Conservation (phyloP, 2,888 invertebrate species). For the Synanthedon tipuliformis region DNA sequence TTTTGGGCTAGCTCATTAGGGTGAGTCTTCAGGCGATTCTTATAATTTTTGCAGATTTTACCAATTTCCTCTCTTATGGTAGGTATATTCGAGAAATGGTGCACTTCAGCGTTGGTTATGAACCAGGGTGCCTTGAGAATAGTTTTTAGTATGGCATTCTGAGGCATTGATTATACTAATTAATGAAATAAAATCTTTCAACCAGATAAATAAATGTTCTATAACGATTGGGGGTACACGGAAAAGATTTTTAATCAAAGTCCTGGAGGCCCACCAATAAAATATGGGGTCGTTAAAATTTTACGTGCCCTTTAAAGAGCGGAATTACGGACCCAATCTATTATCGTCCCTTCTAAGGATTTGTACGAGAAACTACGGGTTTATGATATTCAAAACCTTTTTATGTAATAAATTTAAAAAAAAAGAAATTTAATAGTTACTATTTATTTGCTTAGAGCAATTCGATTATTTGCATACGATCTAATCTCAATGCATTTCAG, state of each 20-base stretch:
- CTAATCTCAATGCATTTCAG: too few species aligned
- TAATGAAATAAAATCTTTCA: constrained; percentile 6
- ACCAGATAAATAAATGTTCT: constrained; percentile 20
- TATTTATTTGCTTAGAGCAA: too few species aligned
- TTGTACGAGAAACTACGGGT: not conserved
- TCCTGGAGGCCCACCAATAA: constrained; percentile 20
- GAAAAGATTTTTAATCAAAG: constrained; percentile 29
- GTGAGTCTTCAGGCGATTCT: too few species aligned
- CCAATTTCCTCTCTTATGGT: too few species aligned
- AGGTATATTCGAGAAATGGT: too few species aligned
- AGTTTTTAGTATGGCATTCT: too few species aligned
- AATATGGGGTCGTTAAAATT: constrained; percentile 37
- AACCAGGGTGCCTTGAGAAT: too few species aligned
- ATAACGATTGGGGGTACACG: constrained; percentile 20
- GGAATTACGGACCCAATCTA: constrained; percentile 7
- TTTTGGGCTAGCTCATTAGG: too few species aligned
- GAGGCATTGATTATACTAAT: not conserved
- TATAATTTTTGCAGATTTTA: too few species aligned
- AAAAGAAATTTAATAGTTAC: too few species aligned
- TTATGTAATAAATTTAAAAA: not conserved
- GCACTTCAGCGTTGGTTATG: too few species aligned
- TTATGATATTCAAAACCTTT: not conserved
- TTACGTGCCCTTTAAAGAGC: constrained; percentile 29
- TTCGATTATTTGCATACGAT: too few species aligned
- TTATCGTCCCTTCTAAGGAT: constrained; percentile 2